These are phyloP conservation scores for Megaptera novaeangliae DNA, from an alignment of 2,113 vertebrate species.

Conservation along the genomic window DNA sequence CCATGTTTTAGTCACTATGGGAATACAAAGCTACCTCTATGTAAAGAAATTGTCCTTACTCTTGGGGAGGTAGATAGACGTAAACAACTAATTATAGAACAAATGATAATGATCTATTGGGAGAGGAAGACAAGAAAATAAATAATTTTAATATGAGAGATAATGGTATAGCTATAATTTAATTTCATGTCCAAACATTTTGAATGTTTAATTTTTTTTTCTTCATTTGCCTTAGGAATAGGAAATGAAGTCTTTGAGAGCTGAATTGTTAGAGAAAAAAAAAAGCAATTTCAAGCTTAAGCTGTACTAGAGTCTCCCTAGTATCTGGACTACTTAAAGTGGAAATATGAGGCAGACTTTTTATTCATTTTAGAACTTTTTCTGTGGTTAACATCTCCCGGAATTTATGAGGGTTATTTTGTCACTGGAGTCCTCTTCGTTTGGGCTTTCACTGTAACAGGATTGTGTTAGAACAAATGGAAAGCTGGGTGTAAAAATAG, in stretches of 20 bases:
- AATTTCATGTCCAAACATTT: conserved; percentile 58
- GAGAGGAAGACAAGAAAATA: conserved; percentile 42
- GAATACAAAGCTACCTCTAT: not conserved
- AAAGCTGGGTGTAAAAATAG: not conserved
- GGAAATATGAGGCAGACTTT: conserved; percentile 29
- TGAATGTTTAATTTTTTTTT: conserved; percentile 28
- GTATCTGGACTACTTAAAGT: conserved; percentile 28
- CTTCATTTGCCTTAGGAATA: conserved; percentile 38
- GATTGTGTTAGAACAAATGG: conserved; percentile 9
- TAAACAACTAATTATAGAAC: conserved; percentile 56
- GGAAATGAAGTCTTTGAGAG: conserved; percentile 46
- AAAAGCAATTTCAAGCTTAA: conserved; percentile 46
- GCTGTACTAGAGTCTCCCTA: not conserved
- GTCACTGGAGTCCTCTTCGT: not conserved
- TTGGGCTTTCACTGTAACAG: not conserved
- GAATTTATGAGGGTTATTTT: conserved; percentile 39
- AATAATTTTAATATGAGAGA: conserved; percentile 52
- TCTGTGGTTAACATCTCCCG: not conserved
- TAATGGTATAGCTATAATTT: conserved; percentile 45
- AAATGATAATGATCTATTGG: conserved; percentile 47
- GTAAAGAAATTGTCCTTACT: conserved; percentile 10
- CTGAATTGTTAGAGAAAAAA: conserved; percentile 26
- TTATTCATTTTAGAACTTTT: conserved; percentile 27
- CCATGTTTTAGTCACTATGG: conserved; percentile 15
- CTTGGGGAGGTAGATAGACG: not conserved